phyloP scores from a whole-genome alignment of 1,140 invertebrate genomes.

The Hyphantria cunea region DNA sequence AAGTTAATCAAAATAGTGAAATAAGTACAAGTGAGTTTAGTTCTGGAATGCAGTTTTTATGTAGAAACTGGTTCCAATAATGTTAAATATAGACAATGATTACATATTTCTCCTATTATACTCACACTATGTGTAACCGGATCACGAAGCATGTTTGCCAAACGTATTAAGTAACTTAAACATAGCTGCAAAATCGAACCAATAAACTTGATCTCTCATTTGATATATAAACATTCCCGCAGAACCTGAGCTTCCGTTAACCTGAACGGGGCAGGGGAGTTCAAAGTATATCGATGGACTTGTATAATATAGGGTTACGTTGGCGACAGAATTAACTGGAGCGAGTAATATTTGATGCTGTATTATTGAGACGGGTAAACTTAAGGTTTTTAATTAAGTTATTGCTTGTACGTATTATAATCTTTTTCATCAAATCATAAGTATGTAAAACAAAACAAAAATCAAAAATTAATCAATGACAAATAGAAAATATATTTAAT shows the following conservation, averaged over 20 bases:
- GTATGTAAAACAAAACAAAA: slow-evolving; percentile 8
- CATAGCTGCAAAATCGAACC: slow-evolving; percentile 40
- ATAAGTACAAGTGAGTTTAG: no score
- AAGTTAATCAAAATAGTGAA: no score
- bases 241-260: not conserved
- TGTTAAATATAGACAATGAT: slow-evolving; percentile 35
- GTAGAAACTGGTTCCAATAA: no score
- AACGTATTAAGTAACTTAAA: slow-evolving; percentile 51
- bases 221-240: slow-evolving; percentile 24
- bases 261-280: slow-evolving; percentile 14
- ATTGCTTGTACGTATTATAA: no score
- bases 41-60: no score
- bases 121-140: slow-evolving; percentile 46
- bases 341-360: slow-evolving; percentile 45
- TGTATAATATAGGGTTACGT: slow-evolving; percentile 37
- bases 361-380: slow-evolving; percentile 50
- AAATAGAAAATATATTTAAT: slow-evolving; percentile 15
- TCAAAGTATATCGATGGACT: slow-evolving; percentile 29
- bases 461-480: slow-evolving; percentile 35
- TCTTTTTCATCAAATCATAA: slow-evolving; percentile 15
- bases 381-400: slow-evolving; percentile 32
- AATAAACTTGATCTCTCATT: slow-evolving; percentile 33
- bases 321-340: slow-evolving; percentile 46
- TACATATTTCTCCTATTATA: slow-evolving; percentile 27
- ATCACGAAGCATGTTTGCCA: slow-evolving; percentile 54